These are phyloP conservation scores for Takifugu flavidus DNA, from an alignment of 2,113 vertebrate species.

Conservation along the genomic window DNA sequence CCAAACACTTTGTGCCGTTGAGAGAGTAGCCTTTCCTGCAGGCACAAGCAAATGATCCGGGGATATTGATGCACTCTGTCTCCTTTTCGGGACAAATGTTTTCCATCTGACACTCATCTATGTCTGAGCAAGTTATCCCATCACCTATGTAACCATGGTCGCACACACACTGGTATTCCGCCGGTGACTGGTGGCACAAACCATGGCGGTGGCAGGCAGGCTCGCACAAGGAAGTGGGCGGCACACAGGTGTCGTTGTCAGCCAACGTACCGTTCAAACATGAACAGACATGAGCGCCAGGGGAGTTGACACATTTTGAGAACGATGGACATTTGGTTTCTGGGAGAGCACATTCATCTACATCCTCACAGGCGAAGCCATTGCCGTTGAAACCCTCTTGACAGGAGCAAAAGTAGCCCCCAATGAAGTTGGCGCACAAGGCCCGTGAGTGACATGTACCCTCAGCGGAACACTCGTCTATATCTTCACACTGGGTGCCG, in stretches of 20 bases:
- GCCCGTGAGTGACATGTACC: conserved; percentile 64
- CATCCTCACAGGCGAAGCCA: conserved; percentile 72
- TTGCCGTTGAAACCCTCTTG: conserved; percentile 72
- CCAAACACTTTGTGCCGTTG: conserved; percentile 62
- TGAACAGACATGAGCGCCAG: conserved; percentile 76
- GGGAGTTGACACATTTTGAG: conserved; percentile 76
- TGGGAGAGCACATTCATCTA: conserved; percentile 71
- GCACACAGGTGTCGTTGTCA: conserved; percentile 62
- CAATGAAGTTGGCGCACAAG: conserved; percentile 67
- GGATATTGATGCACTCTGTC: conserved; percentile 72
- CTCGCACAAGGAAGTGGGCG: conserved; percentile 62
- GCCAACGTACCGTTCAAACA: conserved; percentile 77
- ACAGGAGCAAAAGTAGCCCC: conserved; percentile 74
- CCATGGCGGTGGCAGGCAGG: conserved; percentile 71
- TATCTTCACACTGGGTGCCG: conserved; percentile 69
- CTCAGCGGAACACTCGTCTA: conserved; percentile 69
- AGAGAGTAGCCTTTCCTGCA: conserved; percentile 73
- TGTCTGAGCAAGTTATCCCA: conserved; percentile 71
- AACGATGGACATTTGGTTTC: conserved; percentile 63
- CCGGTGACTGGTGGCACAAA: conserved; percentile 73
- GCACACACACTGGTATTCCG: conserved; percentile 76
- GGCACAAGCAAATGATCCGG: conserved; percentile 74
- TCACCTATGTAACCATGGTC: conserved; percentile 75
- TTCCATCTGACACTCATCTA: conserved; percentile 73
- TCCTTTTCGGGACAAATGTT: conserved; percentile 71